Evolutionary conservation across 2,113 vertebrate genomes (phyloP).

Genomic region (Centrocercus urophasianus): DNA sequence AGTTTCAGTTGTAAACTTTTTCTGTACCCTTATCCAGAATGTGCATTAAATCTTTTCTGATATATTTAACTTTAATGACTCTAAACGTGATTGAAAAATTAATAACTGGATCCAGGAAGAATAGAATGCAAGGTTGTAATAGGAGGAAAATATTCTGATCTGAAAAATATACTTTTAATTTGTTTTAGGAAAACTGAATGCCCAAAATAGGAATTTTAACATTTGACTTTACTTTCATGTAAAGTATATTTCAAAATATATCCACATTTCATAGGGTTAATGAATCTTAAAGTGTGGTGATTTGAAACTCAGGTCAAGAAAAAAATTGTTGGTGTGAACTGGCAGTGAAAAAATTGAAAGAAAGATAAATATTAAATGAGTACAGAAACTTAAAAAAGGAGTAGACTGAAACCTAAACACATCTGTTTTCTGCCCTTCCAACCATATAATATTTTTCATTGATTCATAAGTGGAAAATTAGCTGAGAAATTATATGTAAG

Average conservation of each 20-base stretch:
- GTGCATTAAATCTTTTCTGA: background rate
- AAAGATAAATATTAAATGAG: background rate
- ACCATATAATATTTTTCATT: background rate
- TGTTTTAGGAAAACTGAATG: background rate
- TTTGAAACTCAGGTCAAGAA: background rate
- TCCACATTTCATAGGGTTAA: background rate
- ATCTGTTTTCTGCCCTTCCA: background rate
- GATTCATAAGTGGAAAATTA: background rate
- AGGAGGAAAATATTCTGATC: background rate
- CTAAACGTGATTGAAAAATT: background rate
- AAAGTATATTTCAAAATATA: background rate
- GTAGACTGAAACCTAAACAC: background rate
- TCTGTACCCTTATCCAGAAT: background rate
- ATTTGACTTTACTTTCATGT: background rate
- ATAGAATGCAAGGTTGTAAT: background rate
- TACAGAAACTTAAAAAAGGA: background rate
- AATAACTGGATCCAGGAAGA: background rate
- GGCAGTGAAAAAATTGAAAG: background rate
- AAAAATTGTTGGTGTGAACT: background rate
- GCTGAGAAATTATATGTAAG: background rate
- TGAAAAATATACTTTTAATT: background rate
- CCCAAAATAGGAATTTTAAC: background rate
- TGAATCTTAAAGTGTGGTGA: background rate
- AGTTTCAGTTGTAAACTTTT: background rate
- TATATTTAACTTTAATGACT: conserved; percentile 12